Percentiles rank a stretch among this genome's conserved stretches.
These are phyloP conservation scores for Mellilla xanthometata DNA, from an alignment of 2,888 invertebrate genomes.

Conservation along the genomic window DNA sequence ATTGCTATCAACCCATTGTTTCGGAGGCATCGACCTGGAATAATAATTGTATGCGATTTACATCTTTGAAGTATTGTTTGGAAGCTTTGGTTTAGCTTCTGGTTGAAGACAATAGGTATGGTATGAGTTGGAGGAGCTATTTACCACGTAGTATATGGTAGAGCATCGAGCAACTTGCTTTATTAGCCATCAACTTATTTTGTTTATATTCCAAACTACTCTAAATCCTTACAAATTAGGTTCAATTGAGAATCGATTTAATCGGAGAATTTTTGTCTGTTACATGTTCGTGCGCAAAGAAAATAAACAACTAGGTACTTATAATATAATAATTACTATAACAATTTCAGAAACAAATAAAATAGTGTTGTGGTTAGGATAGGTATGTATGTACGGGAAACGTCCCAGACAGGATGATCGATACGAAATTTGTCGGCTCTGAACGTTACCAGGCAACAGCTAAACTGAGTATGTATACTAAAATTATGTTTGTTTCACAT, in stretches of 20 bases:
- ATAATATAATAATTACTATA: too few relatives aligned
- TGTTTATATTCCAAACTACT: too few relatives aligned
- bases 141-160: too few relatives aligned
- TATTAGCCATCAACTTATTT: too few relatives aligned
- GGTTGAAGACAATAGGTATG: constrained; percentile 1
- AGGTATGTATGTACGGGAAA: constrained; percentile 21
- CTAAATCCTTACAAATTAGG: too few relatives aligned
- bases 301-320: too few relatives aligned
- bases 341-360: constrained; percentile 21
- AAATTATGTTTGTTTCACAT: not conserved
- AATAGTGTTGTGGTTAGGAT: constrained; percentile 6
- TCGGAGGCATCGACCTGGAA: constrained; percentile 42
- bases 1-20: constrained; percentile 47
- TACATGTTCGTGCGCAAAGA: too few relatives aligned
- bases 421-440: constrained; percentile 24
- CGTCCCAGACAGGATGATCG: constrained; percentile 40
- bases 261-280: too few relatives aligned
- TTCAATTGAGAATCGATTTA: too few relatives aligned
- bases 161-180: too few relatives aligned
- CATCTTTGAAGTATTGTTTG: constrained; percentile 38
- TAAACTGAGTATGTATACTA: not conserved
- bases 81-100: constrained; percentile 27
- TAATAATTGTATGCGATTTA: constrained; percentile 41
- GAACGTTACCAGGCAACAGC: constrained; percentile 8
- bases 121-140: too few relatives aligned